A percentile compares a stretch with the other conserved stretches of the same genome.
phyloP scores from a whole-genome alignment of 2,797 vertebrate genomes.

The Rhinatrema bivittatum region DNA sequence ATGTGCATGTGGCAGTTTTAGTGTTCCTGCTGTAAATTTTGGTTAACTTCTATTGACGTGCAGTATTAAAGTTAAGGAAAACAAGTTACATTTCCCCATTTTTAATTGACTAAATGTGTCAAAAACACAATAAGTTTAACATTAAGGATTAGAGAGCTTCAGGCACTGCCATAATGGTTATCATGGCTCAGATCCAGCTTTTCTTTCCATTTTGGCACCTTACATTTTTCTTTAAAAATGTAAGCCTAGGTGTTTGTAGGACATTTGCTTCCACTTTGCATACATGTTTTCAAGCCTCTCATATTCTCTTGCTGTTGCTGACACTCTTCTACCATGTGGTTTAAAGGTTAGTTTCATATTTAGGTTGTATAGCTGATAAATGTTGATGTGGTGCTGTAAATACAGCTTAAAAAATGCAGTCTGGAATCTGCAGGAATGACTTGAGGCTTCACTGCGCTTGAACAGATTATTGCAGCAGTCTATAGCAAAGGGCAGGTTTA shows the following conservation, averaged over 20 bases:
- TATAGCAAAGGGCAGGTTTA: conserved; percentile 17
- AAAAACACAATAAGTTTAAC: conserved; percentile 72
- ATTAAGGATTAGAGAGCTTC: conserved; percentile 59
- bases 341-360: conserved; percentile 23
- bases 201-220: conserved; percentile 49
- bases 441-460: conserved; percentile 27
- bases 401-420: conserved; percentile 24
- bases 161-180: conserved; percentile 74
- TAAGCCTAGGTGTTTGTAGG: conserved; percentile 43
- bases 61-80: conserved; percentile 72
- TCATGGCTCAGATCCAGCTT: conserved; percentile 73
- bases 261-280: conserved; percentile 55
- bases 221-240: conserved; percentile 68
- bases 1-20: conserved; percentile 78
- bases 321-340: conserved; percentile 25
- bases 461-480: conserved; percentile 22
- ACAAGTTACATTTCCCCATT: conserved; percentile 73
- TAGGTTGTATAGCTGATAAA: conserved; percentile 27
- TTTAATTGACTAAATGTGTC: conserved; percentile 79
- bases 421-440: conserved; percentile 25
- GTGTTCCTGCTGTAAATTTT: conserved; percentile 80
- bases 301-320: conserved; percentile 37
- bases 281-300: conserved; percentile 44
- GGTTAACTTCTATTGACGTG: conserved; percentile 74
- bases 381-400: conserved; percentile 40